Base-by-base conservation (phyloP, 2,113 vertebrate species). In the Oreocharis arfaki region DNA sequence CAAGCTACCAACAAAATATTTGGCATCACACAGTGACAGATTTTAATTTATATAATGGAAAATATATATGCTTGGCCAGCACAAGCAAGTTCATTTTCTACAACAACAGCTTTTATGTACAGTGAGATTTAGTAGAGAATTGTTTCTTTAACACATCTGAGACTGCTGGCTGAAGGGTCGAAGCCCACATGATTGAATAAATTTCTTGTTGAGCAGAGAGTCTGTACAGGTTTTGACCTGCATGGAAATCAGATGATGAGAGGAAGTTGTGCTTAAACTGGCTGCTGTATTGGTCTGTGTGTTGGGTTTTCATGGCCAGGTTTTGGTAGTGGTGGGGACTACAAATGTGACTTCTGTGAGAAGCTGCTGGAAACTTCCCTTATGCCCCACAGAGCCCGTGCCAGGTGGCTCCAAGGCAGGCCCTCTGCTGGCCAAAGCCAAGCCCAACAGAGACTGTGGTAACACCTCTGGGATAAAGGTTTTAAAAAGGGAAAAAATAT, bases 401-500 rank as follows among this genome's bases (percentile, higher is more conserved):
- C 11, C 52, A 39, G 46, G 15, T 0, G 1, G 3, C 46, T 52
- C 19, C 44, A 81, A 67, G 33, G 26, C 16, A 67, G 27, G 9
- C 7, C 9, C 2, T 53, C 24, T 7, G 2, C 11, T 60, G 46
- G 9, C 11, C n/a, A 47, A 60, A 68, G 24, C n/a, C 20, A 41
- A 53, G 16, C 7, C 11, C 13, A 8, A 15, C 9, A 47, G 11
- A 12, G 2, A 42, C 9, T 2, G 7, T 53, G 13, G 16, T 12
- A 53, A 35, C 16, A 47, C 8, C 15, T 42, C 13, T 23, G 41
- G 5, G 18, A 41, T 35, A 42, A 69, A 18, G 2, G 16, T 49
- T 60, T 42, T 35, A 35, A 42, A 16, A n/a, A n/a, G 7, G 13
- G 53, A 1, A 0, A 21, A 24, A 22, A 26, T 15, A 2, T 11